phyloP scores from a whole-genome alignment of 2,113 vertebrate genomes.

The Chionis minor region DNA sequence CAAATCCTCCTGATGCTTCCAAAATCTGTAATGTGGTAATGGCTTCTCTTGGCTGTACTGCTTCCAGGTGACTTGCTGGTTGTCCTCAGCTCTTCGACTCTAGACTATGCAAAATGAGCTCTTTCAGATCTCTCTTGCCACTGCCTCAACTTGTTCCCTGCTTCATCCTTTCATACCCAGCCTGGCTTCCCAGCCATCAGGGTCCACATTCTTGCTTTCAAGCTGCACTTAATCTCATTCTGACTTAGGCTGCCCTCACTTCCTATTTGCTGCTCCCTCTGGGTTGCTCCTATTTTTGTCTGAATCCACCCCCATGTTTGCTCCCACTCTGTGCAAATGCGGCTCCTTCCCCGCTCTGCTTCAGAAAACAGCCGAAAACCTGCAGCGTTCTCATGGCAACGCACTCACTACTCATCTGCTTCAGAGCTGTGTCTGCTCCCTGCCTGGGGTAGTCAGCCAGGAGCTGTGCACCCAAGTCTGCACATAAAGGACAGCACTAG shows the following conservation, averaged over 20 bases:
- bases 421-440: not conserved
- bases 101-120: not conserved
- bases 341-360: not conserved
- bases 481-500: accelerated
- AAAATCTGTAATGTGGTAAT: not conserved
- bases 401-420: accelerated
- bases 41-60: not conserved
- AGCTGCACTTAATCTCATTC: not conserved
- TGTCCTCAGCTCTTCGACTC: not conserved
- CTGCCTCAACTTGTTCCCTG: not conserved
- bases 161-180: not conserved
- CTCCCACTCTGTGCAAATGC: not conserved
- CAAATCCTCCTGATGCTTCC: not conserved
- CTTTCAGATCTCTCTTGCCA: not conserved
- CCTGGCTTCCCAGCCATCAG: not conserved
- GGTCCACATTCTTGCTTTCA: not conserved
- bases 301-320: not conserved
- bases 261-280: not conserved
- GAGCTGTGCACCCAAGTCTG: not conserved
- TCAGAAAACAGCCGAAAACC: not conserved
- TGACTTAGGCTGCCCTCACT: not conserved
- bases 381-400: not conserved
- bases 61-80: not conserved
- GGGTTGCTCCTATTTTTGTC: not conserved
- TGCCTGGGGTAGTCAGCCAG: not conserved